These are phyloP conservation scores for Mya arenaria DNA, from an alignment of 1,140 invertebrate species.

Conservation along the genomic window DNA sequence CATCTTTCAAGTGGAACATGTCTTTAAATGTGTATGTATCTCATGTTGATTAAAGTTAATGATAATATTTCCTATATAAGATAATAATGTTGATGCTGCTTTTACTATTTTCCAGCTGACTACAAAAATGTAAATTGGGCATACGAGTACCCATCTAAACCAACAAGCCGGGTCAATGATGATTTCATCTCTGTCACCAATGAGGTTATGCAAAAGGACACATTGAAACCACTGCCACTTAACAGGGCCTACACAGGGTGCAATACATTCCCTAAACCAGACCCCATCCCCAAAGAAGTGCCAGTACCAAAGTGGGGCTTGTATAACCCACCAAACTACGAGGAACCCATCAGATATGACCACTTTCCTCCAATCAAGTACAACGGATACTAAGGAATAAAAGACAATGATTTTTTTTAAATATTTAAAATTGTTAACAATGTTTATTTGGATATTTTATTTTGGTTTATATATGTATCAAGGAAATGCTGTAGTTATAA, in stretches of 20 bases:
- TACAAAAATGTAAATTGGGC: conserved; percentile 78
- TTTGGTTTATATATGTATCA: no score
- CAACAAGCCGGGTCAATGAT: conserved; percentile 71
- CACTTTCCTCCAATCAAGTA: conserved; percentile 75
- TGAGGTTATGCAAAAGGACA: conserved; percentile 73
- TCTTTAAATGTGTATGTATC: no score
- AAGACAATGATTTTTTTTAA: no score
- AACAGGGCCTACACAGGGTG: conserved; percentile 69
- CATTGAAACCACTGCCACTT: conserved; percentile 68
- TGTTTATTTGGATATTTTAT: no score
- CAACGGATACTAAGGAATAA: conserved; percentile 70
- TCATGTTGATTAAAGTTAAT: background rate
- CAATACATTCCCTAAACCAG: conserved; percentile 65
- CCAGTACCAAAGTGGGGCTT: conserved; percentile 77
- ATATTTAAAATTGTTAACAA: no score
- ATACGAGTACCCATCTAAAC: conserved; percentile 74
- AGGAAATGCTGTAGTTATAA: no score
- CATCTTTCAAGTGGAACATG: no score
- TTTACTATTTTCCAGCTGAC: conserved; percentile 67
- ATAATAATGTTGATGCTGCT: background rate
- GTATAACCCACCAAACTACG: conserved; percentile 74
- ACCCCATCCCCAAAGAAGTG: conserved; percentile 71
- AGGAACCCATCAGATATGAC: conserved; percentile 70
- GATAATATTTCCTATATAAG: background rate
- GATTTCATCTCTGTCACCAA: conserved; percentile 70